Base-by-base conservation (phyloP, 2,113 vertebrate genomes). In the Rhinichthys klamathensis region DNA sequence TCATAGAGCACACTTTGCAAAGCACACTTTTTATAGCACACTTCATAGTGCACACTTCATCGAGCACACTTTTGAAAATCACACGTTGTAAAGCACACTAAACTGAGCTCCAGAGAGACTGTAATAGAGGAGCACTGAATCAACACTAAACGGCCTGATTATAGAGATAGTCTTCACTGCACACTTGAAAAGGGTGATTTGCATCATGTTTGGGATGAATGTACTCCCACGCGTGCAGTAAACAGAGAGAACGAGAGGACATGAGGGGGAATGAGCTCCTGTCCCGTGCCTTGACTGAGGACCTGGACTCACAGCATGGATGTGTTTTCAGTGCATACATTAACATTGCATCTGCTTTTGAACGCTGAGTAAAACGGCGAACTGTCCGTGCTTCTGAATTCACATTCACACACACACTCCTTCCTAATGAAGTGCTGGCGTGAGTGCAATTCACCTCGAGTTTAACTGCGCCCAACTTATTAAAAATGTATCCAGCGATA, bases 101-200 rank as follows among this genome's bases (percentile, higher is more conserved):
- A 79, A 86, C 86, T 88, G 83, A 88, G 44, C 44, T 74, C 23
- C 15, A 49, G 44, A 75, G 83, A 69, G 85, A 76, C 49, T 32
- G 32, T 60, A 23, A 58, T 3, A 35, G 76, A 78, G 8, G 82
- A 73, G 35, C 44, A 30, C 61, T 49, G 49, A 70, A 67, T 16
- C 10, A 18, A 21, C 2, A 21, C 21, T 79, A 56, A 65, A 84
- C 35, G 25, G 18, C 4, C 49, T 70, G 80, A 79, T 72, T 83
- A 32, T 75, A 6, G 44, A 81, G 77, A 58, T 4, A 12, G 44
- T 56, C 51, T 82, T 70, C 15, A n/a, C 41, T 46, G 51, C n/a
- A 8, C 0, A 6, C 46, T 46, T 44, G 15, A 41, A 65, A 56
- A 11, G 1, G 16, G 12, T 80, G 76, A 85, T 85, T 70, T 80